phyloP scores from a whole-genome alignment of 2,113 vertebrate species.

The Puntigrus tetrazona region DNA sequence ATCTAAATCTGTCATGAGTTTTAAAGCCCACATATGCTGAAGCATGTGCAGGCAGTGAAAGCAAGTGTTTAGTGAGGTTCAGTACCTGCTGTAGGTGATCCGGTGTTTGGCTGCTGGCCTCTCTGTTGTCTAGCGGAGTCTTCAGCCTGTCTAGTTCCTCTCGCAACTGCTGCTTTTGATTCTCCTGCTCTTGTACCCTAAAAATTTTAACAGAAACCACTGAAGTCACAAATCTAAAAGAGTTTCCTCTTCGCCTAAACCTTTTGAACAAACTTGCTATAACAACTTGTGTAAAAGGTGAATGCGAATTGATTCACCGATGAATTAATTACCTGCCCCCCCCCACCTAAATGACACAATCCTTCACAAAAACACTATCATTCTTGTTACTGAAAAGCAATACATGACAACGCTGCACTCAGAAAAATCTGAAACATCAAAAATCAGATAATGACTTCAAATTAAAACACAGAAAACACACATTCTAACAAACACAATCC shows the following conservation, averaged over 20 bases:
- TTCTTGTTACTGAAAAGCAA: not conserved
- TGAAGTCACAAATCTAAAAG: not conserved
- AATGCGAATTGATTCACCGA: not conserved
- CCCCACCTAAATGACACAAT: too few relatives aligned
- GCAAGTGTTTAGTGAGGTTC: not conserved
- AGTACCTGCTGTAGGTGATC: conserved; percentile 65
- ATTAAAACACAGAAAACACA: not conserved
- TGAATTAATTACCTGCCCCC: too few relatives aligned
- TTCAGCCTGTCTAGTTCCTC: conserved; percentile 76
- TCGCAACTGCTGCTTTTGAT: conserved; percentile 73
- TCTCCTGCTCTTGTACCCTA: conserved; percentile 81
- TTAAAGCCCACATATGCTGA: conserved; percentile 18
- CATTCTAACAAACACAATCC: not conserved
- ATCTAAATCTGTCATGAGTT: not conserved
- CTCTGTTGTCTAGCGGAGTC: conserved; percentile 69
- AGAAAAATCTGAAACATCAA: not conserved
- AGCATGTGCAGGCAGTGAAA: not conserved
- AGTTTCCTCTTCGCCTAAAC: not conserved
- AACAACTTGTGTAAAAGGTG: not conserved
- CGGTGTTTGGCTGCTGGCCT: conserved; percentile 75
- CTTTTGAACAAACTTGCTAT: not conserved
- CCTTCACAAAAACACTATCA: not conserved
- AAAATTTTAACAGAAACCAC: not conserved
- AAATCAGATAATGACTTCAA: not conserved
- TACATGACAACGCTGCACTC: not conserved